Percentiles rank a stretch among this genome's conserved stretches.
Conservation (phyloP, 2,888 invertebrate genomes). For the Atherix ibis region DNA sequence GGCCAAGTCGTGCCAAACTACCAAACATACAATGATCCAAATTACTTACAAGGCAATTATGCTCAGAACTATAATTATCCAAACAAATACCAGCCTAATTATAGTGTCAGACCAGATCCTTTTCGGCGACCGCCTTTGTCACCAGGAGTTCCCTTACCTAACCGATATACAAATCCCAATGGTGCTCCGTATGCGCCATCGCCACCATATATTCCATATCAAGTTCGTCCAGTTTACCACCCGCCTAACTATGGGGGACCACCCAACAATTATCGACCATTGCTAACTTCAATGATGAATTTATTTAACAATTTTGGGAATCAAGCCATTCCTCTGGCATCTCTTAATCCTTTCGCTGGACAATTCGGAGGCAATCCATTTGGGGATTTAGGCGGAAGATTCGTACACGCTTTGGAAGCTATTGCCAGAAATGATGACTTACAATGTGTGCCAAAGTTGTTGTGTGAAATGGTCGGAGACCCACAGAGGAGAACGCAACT, state of each 20-base stretch:
- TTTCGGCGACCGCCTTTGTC: constrained; percentile 11
- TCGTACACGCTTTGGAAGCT: constrained; percentile 38
- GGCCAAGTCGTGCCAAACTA: constrained; percentile 7
- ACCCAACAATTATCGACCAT: constrained; percentile 24
- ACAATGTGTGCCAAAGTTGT: constrained; percentile 61
- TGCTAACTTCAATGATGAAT: too few species aligned
- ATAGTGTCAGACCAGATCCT: constrained; percentile 13
- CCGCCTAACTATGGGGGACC: constrained; percentile 23
- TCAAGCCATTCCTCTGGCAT: too few species aligned
- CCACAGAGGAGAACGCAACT: constrained; percentile 28
- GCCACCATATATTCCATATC: constrained; percentile 1
- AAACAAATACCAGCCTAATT: constrained; percentile 18
- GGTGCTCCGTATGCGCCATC: too few species aligned
- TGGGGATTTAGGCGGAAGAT: constrained; percentile 25
- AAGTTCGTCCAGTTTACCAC: constrained; percentile 2
- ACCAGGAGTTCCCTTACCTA: too few species aligned
- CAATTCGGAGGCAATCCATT: constrained; percentile 7
- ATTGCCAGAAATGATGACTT: constrained; percentile 57
- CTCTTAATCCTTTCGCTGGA: constrained; percentile 9
- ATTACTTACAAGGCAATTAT: constrained; percentile 9
- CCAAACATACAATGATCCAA: constrained; percentile 6
- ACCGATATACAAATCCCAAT: too few species aligned
- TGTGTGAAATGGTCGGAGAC: constrained; percentile 58
- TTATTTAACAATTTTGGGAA: too few species aligned
- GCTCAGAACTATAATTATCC: constrained; percentile 9